A percentile compares a stretch with the other conserved stretches of the same genome.
These are phyloP conservation scores for Vimba vimba DNA, from an alignment of 2,113 vertebrate genomes.

Conservation along the genomic window DNA sequence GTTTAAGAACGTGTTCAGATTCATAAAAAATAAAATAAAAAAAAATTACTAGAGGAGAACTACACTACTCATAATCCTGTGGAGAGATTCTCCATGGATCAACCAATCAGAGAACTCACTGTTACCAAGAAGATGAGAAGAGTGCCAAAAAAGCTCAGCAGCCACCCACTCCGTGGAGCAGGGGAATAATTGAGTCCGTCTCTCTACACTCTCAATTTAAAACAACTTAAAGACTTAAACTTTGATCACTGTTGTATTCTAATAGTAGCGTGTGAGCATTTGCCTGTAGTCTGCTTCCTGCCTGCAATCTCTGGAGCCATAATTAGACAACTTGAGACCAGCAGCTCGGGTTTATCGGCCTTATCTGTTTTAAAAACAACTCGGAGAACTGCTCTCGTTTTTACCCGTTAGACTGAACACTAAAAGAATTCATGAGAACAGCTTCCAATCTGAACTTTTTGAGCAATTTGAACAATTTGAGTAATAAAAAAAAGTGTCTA, in stretches of 20 bases:
- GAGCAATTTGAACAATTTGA: too few relatives aligned
- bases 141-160: not conserved
- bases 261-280: not conserved
- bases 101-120: not conserved
- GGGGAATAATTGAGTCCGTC: not conserved
- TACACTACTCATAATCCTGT: not conserved
- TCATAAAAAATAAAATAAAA: not conserved
- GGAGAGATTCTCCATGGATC: not conserved
- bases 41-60: not conserved
- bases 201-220: not conserved
- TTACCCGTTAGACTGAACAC: not conserved
- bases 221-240: not conserved
- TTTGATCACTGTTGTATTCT: too few relatives aligned
- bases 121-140: not conserved
- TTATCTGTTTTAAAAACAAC: not conserved
- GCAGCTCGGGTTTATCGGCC: constrained; percentile 10
- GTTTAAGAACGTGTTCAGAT: not conserved
- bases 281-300: constrained; percentile 17
- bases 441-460: not conserved
- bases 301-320: constrained; percentile 26
- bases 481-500: too few relatives aligned
- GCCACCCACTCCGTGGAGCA: not conserved
- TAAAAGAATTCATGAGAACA: not conserved
- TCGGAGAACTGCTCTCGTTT: not conserved
- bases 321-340: constrained; percentile 38